Percentiles rank a stretch among this genome's conserved stretches.
Conservation (phyloP, 2,113 vertebrate species). For the Actinemys pallida region DNA sequence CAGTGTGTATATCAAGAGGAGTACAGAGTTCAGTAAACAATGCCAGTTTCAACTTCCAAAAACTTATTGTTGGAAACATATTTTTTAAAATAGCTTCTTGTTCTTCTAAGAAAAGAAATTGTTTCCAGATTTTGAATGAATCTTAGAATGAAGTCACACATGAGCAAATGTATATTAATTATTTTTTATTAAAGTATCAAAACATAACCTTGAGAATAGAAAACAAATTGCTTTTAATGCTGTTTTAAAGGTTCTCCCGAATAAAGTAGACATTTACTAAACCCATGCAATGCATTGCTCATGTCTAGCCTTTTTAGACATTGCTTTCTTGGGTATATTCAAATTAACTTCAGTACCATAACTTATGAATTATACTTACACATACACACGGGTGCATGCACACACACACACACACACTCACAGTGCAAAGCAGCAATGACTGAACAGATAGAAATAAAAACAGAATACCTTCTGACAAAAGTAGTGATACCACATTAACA, state of each 20-base stretch:
- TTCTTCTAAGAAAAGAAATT: neutral
- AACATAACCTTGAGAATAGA: conserved; percentile 75
- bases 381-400: neutral
- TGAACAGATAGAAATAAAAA: conserved; percentile 64
- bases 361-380: neutral
- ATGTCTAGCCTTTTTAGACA: neutral
- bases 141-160: conserved; percentile 10
- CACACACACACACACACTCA: neutral
- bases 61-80: accelerated
- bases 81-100: neutral
- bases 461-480: conserved; percentile 59
- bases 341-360: neutral
- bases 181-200: conserved; percentile 82
- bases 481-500: conserved; percentile 60
- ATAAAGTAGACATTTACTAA: conserved; percentile 43
- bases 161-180: conserved; percentile 69
- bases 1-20: neutral
- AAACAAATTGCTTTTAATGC: conserved; percentile 72
- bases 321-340: neutral
- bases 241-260: conserved; percentile 58
- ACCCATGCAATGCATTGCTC: conserved; percentile 55
- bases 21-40: neutral
- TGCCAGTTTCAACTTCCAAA: neutral
- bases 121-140: neutral
- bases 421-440: conserved; percentile 46